Evolutionary conservation across 2,888 invertebrate genomes (phyloP).

Genomic region (Deilephila elpenor): DNA sequence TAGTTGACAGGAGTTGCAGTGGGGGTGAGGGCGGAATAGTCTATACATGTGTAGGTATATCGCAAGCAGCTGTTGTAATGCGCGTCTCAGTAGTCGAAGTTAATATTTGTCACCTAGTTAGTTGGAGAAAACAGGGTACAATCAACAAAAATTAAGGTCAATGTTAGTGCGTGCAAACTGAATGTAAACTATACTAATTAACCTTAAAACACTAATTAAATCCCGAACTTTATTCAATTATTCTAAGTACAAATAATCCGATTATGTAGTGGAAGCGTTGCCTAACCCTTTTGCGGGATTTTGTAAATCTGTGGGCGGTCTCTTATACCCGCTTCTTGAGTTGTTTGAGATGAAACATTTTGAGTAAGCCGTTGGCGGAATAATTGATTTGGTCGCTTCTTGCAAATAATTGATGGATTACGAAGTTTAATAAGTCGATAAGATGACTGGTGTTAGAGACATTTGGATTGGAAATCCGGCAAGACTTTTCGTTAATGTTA

Average conservation of each 20-base stretch:
- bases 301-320: slow-evolving; percentile 10
- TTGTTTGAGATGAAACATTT: not conserved
- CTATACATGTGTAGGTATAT: too few relatives aligned
- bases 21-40: too few relatives aligned
- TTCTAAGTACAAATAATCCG: slow-evolving; percentile 8
- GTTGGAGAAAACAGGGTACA: too few relatives aligned
- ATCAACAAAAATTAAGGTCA: not conserved
- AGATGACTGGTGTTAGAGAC: not conserved
- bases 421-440: slow-evolving; percentile 5
- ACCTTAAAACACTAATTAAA: not conserved
- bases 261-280: not conserved
- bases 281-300: not conserved
- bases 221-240: not conserved
- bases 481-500: not conserved
- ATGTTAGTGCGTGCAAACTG: too few relatives aligned
- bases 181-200: not conserved
- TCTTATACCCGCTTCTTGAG: not conserved
- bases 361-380: slow-evolving; percentile 6
- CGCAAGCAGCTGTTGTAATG: too few relatives aligned
- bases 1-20: too few relatives aligned
- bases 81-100: too few relatives aligned
- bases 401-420: not conserved
- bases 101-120: too few relatives aligned
- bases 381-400: slow-evolving; percentile 20
- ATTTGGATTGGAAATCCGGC: not conserved